A percentile compares a stretch with the other conserved stretches of the same genome.
Conservation (phyloP, 2,113 vertebrate species). For the Trematomus loennbergii region DNA sequence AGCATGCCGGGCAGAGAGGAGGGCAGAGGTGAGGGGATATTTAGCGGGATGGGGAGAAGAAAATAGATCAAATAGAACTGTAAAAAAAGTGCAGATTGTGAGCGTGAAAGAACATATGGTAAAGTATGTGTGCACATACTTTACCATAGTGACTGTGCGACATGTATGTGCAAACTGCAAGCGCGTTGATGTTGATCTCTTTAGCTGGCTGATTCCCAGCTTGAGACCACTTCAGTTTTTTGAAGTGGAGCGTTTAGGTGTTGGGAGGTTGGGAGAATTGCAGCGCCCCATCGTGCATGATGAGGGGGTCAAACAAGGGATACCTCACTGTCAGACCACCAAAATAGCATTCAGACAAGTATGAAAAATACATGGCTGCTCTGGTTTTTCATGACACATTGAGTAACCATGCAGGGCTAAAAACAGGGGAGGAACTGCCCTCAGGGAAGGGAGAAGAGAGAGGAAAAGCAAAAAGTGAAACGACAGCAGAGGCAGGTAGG, state of each 20-base stretch:
- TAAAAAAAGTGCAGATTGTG: not conserved
- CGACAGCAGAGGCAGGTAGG: not conserved
- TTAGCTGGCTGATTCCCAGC: conserved; percentile 22
- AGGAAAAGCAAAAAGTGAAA: not conserved
- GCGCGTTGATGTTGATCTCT: conserved; percentile 13
- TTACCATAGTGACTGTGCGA: not conserved
- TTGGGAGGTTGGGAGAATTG: conserved; percentile 25
- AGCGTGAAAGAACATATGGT: not conserved
- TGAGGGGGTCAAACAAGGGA: conserved; percentile 64
- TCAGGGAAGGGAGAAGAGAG: conserved; percentile 5
- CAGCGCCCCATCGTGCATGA: conserved; percentile 28
- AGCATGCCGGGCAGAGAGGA: not conserved
- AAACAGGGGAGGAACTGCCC: conserved; percentile 1
- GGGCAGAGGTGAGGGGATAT: conserved; percentile 27
- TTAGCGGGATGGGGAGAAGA: not conserved
- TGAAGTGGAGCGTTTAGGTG: conserved; percentile 26
- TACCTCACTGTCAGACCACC: conserved; percentile 44
- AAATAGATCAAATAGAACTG: not conserved
- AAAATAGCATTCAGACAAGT: conserved; percentile 62
- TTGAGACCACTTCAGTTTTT: not conserved
- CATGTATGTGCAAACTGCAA: conserved; percentile 16
- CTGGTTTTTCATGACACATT: conserved; percentile 40
- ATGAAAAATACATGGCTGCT: conserved; percentile 60
- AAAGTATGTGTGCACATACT: not conserved
- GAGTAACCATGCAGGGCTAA: conserved; percentile 1